Evolutionary conservation across 2,888 invertebrate genomes (phyloP).

Genomic region (Eilema griseolum): DNA sequence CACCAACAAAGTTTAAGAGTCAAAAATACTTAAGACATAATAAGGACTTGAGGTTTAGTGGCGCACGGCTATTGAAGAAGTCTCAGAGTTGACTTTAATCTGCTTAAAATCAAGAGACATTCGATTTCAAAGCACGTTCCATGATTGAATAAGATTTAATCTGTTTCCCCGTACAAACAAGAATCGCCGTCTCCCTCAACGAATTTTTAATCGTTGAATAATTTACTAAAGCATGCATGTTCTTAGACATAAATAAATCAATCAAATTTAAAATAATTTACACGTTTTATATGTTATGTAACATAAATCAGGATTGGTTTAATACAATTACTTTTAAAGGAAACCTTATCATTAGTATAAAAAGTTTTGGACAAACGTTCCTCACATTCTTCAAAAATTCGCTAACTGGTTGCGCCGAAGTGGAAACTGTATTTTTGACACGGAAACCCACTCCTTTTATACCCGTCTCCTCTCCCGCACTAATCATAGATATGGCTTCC

Average conservation of each 20-base stretch:
- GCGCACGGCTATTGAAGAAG: conserved; percentile 66
- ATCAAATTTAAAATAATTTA: conserved; percentile 28
- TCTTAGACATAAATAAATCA: conserved; percentile 53
- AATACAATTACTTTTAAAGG: neutral
- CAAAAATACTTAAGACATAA: conserved; percentile 63
- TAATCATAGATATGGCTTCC: too few species aligned
- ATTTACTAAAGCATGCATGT: conserved; percentile 73
- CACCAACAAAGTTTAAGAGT: conserved; percentile 60
- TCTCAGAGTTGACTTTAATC: conserved; percentile 76
- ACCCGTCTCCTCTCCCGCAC: too few species aligned
- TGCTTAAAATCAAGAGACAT: conserved; percentile 77
- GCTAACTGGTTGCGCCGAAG: too few species aligned
- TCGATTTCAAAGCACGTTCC: conserved; percentile 80
- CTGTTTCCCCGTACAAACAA: conserved; percentile 74
- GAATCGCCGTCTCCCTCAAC: conserved; percentile 65
- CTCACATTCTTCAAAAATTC: neutral
- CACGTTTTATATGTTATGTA: conserved; percentile 15
- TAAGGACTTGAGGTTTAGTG: conserved; percentile 61
- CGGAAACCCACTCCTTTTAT: too few species aligned
- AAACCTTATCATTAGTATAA: neutral
- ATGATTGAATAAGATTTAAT: conserved; percentile 81
- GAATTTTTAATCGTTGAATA: conserved; percentile 79
- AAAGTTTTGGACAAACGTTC: neutral
- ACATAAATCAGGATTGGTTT: conserved; percentile 30
- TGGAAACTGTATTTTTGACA: too few species aligned